Base-by-base conservation (phyloP, 2,797 vertebrate species). In the Alectoris magna region DNA sequence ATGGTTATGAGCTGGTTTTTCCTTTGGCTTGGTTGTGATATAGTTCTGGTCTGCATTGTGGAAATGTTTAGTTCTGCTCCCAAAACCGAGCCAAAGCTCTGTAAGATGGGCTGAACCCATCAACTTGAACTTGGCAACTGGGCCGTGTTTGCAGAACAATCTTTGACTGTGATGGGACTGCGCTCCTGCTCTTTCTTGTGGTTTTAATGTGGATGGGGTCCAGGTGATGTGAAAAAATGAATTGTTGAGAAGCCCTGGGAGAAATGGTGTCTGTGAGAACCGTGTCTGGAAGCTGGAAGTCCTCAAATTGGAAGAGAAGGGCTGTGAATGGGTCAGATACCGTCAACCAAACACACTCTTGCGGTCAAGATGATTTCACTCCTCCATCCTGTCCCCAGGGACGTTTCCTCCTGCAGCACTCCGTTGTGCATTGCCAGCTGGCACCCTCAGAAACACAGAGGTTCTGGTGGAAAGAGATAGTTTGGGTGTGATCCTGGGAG, bases 21-120 rank as follows among this genome's bases (percentile, higher is more conserved):
- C 96, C 96, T 87, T 96, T 96, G 96, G 94, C 95, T 92, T 86
- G 60, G 27, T 86, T 90, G 21, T 79, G 63, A 63, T 81, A 7
- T 27, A 90, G 84, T 68, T 92, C 95, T 96, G 88, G 53, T 96
- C 93, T 90, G 81, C 91, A 85, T 93, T 90, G 89, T 94, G 95
- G 95, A 95, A 96, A 96, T 79, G 77, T 7, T 96, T 94, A 95
- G 88, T 88, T 94, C 60, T 96, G 44, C 90, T 95, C 71, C 87
- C 66, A 82, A 92, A 93, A 71, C 46, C 0, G 18, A 95, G 89
- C 92, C 94, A 96, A 78, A 73, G 49, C 38, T 94, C 41, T 87
- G 77, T 91, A 90, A 76, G 53, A 95, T 90, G 77, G 76, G 78
- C 78, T 95, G 93, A 91, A 92, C 68, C 90, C 62, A 5, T 64